A percentile compares a stretch with the other conserved stretches of the same genome.
phyloP scores from a whole-genome alignment of 1,140 invertebrate genomes.

The Pseudomyrmex flavicornis region DNA sequence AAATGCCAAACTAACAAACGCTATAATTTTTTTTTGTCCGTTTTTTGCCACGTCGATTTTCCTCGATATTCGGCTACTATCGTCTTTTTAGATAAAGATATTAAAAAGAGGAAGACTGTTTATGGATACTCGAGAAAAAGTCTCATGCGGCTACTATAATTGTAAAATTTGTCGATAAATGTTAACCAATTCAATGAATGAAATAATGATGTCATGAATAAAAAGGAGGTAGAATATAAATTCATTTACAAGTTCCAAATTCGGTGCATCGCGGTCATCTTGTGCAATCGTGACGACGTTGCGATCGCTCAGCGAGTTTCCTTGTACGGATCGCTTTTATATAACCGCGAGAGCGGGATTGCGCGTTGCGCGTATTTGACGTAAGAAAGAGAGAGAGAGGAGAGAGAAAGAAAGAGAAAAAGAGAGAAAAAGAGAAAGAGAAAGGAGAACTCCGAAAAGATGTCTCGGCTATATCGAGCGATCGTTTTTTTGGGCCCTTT shows the following conservation, averaged over 20 bases:
- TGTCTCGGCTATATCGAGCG: constrained; percentile 40
- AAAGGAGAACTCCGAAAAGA: constrained; percentile 24
- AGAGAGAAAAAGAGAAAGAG: constrained; percentile 13
- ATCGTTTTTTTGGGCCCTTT: constrained; percentile 41
- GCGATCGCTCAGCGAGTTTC: constrained; percentile 27
- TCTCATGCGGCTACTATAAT: constrained; percentile 6
- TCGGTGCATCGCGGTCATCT: constrained; percentile 44
- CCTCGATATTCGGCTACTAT: too few species aligned
- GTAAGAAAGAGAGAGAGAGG: constrained; percentile 5
- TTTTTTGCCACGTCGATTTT: constrained; percentile 9
- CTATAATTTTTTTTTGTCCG: constrained; percentile 20
- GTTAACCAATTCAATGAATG: constrained; percentile 10
- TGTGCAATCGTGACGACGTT: neutral
- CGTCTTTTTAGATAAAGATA: too few species aligned
- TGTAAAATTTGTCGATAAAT: constrained; percentile 1
- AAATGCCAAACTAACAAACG: constrained; percentile 1
- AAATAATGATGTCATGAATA: constrained; percentile 3
- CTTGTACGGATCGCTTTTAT: constrained; percentile 59
- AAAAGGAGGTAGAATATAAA: constrained; percentile 30
- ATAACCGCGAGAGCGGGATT: constrained; percentile 43
- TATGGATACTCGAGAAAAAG: constrained; percentile 11
- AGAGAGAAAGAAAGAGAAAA: neutral
- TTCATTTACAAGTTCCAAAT: constrained; percentile 64
- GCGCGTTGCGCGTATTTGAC: constrained; percentile 45
- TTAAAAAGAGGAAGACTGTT: neutral